These are phyloP conservation scores for Crotalus helleri DNA, from an alignment of 2,113 vertebrate genomes.

Conservation along the genomic window DNA sequence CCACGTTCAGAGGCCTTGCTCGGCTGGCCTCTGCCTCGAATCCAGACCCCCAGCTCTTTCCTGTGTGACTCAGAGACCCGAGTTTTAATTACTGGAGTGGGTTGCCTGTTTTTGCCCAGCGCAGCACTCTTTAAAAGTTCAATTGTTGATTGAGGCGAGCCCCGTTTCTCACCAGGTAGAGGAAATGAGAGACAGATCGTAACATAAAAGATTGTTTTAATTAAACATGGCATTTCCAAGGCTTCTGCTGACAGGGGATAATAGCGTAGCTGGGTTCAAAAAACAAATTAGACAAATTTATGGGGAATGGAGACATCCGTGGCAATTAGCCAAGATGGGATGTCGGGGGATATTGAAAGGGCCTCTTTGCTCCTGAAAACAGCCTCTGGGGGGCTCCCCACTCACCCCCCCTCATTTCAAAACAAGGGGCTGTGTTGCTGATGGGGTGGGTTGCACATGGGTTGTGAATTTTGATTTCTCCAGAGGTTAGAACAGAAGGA, in stretches of 20 bases:
- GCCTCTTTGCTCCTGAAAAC: not conserved
- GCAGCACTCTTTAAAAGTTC: slow-evolving; percentile 52
- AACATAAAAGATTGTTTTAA: slow-evolving; percentile 70
- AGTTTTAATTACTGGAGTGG: slow-evolving; percentile 62
- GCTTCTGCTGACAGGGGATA: slow-evolving; percentile 46
- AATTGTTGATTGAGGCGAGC: slow-evolving; percentile 59
- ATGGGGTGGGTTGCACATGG: not conserved
- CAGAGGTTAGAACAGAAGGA: not conserved
- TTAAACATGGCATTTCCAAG: slow-evolving; percentile 62
- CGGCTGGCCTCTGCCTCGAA: accelerated
- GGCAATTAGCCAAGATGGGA: slow-evolving; percentile 27
- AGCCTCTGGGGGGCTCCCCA: no score
- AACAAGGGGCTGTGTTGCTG: not conserved
- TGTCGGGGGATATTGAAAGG: not conserved
- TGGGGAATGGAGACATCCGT: slow-evolving; percentile 23
- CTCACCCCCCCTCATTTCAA: not conserved
- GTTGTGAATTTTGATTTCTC: not conserved
- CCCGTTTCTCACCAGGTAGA: slow-evolving; percentile 66
- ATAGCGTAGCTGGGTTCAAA: slow-evolving; percentile 19
- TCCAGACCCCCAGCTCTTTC: not conserved
- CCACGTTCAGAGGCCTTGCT: accelerated
- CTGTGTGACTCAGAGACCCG: not conserved
- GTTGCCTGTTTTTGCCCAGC: slow-evolving; percentile 39
- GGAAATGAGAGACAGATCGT: slow-evolving; percentile 49
- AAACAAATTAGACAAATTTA: slow-evolving; percentile 37